Conservation (phyloP, 2,888 invertebrate species). For the Bursaphelenchus okinawaensis region DNA sequence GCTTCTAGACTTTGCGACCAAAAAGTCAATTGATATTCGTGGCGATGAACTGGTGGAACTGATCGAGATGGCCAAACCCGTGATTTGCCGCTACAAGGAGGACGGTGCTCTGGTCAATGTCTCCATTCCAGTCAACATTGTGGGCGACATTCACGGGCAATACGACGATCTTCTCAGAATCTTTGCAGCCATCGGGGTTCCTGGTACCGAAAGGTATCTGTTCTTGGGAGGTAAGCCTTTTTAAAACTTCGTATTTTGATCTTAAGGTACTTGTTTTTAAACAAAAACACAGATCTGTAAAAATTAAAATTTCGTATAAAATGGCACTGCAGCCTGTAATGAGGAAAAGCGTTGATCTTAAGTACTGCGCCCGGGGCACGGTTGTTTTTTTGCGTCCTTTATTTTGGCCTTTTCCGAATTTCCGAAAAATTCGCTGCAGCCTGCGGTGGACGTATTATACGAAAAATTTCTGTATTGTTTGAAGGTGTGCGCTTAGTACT, state of each 20-base stretch:
- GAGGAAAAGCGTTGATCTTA: no score
- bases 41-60: conserved; percentile 25
- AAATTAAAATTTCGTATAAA: no score
- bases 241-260: neutral
- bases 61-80: conserved; percentile 22
- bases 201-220: conserved; percentile 17
- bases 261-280: neutral
- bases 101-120: conserved; percentile 17
- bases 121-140: conserved; percentile 23
- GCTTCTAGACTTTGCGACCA: neutral
- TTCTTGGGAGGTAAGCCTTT: conserved; percentile 22
- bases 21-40: conserved; percentile 12
- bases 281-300: no score
- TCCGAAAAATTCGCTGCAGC: no score
- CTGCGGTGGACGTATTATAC: no score
- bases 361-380: no score
- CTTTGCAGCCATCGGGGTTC: conserved; percentile 22
- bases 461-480: no score
- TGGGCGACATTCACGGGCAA: conserved; percentile 32
- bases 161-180: conserved; percentile 25
- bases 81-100: conserved; percentile 14
- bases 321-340: no score
- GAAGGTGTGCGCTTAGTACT: no score
- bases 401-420: no score
- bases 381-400: no score